Base-by-base conservation (phyloP, 2,888 invertebrate genomes). In the Drosophila mulleri region DNA sequence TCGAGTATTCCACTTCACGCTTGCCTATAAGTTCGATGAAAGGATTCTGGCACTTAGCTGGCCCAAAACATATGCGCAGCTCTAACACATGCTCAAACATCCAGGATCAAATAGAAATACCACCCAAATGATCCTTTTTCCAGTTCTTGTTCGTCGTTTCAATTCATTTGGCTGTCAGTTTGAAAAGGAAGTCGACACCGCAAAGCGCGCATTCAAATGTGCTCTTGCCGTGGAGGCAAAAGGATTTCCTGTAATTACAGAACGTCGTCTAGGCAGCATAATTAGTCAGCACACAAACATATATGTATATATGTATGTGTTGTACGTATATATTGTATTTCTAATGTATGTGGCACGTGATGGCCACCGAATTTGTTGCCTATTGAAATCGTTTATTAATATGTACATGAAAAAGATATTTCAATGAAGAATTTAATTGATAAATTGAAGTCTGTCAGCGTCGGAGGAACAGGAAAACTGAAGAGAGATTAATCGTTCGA, bases 231-330 rank as follows among this genome's bases (percentile, higher is more conserved):
- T 26, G 56, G 58, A 84, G 85, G 69, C 79, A 85, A 89, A 79
- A 66, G 89, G 89, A 89, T 87, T 89, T 87, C 87, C 87, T 87
- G 89, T 78, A 82, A 82, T 87, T 80, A 84, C 77, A 16, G 18
- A 63, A 58, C 61, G 50, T 39, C 74, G 58, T 69, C 76, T 66
- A 62, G 53, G 57, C 63, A 52, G 48, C 58, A 52, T 78, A 84
- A 84, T 84, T 84, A 83, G 82, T 78, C 75, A 72, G 70, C 70
- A 20, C 52, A 64, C 4, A 50, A 26, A 50, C 11, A 29, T 5
- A 29, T 11, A 37, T 18, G 39, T 18, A 45, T 32, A 32, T 18
- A 48, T 23, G 23, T 18, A 5, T 26, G 5, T 29, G 3, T 26
- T 26, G 4, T 23, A 20, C 12, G 11, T 44, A 18, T 44, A 2